These are phyloP conservation scores for Edolisoma coerulescens DNA, from an alignment of 2,113 vertebrate genomes.

Conservation along the genomic window DNA sequence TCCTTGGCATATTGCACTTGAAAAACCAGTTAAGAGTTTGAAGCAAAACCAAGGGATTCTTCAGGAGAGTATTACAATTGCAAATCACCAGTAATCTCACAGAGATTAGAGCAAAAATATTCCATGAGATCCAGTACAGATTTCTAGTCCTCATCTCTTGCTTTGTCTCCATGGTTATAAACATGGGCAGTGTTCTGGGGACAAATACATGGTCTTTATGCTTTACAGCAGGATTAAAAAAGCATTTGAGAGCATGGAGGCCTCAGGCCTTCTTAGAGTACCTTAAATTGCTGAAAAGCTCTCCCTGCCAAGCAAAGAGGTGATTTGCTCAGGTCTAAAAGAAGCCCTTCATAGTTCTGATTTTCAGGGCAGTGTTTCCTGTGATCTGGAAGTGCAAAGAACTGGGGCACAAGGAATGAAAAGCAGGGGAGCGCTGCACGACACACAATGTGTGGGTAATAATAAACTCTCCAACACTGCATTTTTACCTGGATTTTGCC, in stretches of 20 bases:
- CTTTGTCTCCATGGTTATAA: conserved; percentile 1
- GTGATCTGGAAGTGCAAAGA: background rate
- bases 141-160: background rate
- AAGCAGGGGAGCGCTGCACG: background rate
- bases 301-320: background rate
- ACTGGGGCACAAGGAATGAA: background rate
- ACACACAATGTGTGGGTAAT: background rate
- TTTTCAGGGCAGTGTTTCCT: background rate
- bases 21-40: conserved; percentile 21
- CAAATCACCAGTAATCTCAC: background rate
- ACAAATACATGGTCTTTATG: background rate
- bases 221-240: background rate
- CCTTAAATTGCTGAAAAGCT: background rate
- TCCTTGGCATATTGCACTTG: background rate
- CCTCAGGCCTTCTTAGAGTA: background rate
- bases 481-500: background rate
- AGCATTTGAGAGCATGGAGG: background rate
- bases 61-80: background rate
- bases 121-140: background rate
- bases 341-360: background rate
- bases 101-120: background rate
- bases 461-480: background rate
- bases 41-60: conserved; percentile 9
- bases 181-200: background rate
- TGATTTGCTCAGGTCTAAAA: background rate